Evolutionary conservation across 2,888 invertebrate species (phyloP), one percentile per base, ranked within the genome.

Genomic region (Bombylius discolor): DNA sequence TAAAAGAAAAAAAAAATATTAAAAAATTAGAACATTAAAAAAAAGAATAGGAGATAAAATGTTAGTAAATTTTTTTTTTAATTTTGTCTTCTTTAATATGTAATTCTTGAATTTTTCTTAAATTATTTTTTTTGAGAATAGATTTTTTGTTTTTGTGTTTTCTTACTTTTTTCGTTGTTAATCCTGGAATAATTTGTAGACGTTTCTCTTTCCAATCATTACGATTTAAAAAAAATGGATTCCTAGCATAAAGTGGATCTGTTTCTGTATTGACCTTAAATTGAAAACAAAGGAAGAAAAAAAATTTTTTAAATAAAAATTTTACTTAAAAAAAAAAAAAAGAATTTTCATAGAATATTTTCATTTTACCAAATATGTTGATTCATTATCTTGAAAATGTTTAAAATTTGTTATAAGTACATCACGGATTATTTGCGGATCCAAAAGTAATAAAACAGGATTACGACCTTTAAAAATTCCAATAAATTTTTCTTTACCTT

Each of bases 171-270:
- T 73, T 74, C 12, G 70, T 66, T 2, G 79, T 78, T 36, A 81
- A 73, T 4, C 75, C 76, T 0, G 78, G 76, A 0, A 78, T 76
- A 23, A 80, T 60, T 60, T 76, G 76, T 2, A 69, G 65, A 7
- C 81, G 69, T 3, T 74, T 65, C 2, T 68, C 66, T 57, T 77
- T 77, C 80, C 81, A 79, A 59, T 72, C 65, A 13, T 73, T 68
- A 2, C 77, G 77, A 12, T 68, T 71, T 31, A 78, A 59, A 0
- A 68, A 58, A 59, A 81, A 78, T 0, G 77, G 77, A 68, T 77
- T 77, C 50, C 72, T 71, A 4, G 72, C 71, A 9, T 75, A 64
- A 6, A 81, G 61, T 0, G 73, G 76, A 56, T 80, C 80, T 0
- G 64, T 59, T 14, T 74, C 66, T 44, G 74, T 72, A 57, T 75